Evolutionary conservation across 2,797 vertebrate species (phyloP), one percentile per base, ranked within the genome.

Genomic region (Myiotriccus ornatus): DNA sequence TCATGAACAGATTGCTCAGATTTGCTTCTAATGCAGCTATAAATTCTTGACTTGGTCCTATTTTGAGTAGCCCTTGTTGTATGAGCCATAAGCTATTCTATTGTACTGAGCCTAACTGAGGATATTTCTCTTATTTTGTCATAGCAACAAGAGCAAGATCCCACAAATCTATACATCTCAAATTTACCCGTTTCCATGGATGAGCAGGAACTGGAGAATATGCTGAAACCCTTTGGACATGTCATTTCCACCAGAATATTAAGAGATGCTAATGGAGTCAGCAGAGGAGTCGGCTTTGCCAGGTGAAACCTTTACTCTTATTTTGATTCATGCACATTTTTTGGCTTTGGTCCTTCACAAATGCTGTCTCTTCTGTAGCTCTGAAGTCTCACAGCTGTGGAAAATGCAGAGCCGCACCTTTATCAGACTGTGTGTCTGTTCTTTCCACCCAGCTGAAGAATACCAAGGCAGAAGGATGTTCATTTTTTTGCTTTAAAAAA

Each of bases 111-210:
- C 59, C 67, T 95, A 84, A 97, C 49, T 52, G 68, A 73, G 64
- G 28, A 52, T 93, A 37, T 97, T 96, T 95, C 60, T 97, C 91
- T 96, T 67, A 49, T 95, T 97, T 90, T 95, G 49, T 90, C 64
- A 25, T 97, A 99, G 99, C 99, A 99, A 99, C 99, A 99, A 98
- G 99, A 99, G 95, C 99, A 99, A 98, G 99, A 99, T 95, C 99
- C 99, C 92, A 99, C 99, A 94, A 99, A 99, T 97, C 98, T 99
- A 91, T 99, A 99, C 98, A 99, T 99, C 98, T 99, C 99, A 97
- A 99, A 99, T 98, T 98, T 99, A 97, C 99, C 99, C 0, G 98
- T 99, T 96, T 99, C 99, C 55, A 99, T 99, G 99, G 99, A 99
- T 82, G 99, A 99, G 94, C 99, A 99, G 97, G 99, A 99, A 95